Evolutionary conservation across 2,113 vertebrate genomes (phyloP), one percentile per base, ranked within the genome.

Genomic region (Takifugu bimaculatus): DNA sequence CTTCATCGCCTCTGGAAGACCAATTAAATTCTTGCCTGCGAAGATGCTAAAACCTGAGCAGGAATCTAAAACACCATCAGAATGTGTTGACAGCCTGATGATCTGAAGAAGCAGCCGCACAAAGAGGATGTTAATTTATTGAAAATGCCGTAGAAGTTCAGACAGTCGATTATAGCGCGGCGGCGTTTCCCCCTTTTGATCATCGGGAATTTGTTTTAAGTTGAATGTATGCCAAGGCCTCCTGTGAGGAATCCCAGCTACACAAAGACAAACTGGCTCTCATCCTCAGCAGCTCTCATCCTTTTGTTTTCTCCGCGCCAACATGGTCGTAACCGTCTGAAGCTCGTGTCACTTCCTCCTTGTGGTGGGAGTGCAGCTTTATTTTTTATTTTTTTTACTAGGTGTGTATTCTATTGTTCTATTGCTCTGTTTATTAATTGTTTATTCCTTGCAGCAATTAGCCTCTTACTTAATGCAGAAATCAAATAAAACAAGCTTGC

Each of bases 161-260:
- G 79, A 77, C 58, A 6, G 15, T 54, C 48, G 20, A 51, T 59
- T 67, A 75, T 76, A 75, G 29, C 65, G 20, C 45, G 59, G 64
- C 59, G 66, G 56, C 68, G 50, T 72, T 20, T 79, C 65, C 60
- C 70, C 54, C 73, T 74, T 86, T 88, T 88, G 84, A 88, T 88
- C 82, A 82, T 81, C 64, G 50, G 39, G 61, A 62, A 63, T 75
- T 74, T 50, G 56, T 70, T 69, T 82, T 70, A 65, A 66, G 60
- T 76, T 74, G 50, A 60, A 82, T 85, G 68, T 83, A 83, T 78
- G 86, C 73, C 86, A 86, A 88, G 84, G 86, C 67, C 82, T 80
- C 49, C 68, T 75, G 71, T 52, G 66, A 83, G 65, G 70, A 57
- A 53, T 58, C 60, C 42, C 53, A 59, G 64, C 62, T 63, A 70